Percentiles rank a stretch among this genome's conserved stretches.
Conservation (phyloP, 2,113 vertebrate genomes). For the Sphaerodactylus townsendi region DNA sequence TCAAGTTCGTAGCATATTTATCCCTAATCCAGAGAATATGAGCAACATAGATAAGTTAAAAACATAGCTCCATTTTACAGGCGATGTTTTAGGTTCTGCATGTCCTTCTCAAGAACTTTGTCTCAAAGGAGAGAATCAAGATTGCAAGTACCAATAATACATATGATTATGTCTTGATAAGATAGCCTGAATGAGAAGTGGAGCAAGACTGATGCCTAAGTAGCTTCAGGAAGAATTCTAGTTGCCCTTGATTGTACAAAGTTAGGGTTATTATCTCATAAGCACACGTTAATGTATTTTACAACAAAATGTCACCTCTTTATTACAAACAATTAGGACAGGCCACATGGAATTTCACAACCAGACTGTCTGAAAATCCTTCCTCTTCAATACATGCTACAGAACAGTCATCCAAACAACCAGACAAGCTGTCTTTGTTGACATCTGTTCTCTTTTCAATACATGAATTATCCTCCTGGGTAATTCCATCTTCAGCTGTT, state of each 20-base stretch:
- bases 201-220: neutral
- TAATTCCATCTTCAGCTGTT: slow-evolving; percentile 64
- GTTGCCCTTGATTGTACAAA: neutral
- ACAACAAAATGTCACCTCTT: slow-evolving; percentile 59
- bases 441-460: slow-evolving; percentile 69
- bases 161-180: neutral
- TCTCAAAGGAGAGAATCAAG: neutral
- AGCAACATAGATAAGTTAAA: neutral
- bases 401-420: slow-evolving; percentile 69
- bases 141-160: neutral
- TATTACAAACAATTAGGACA: slow-evolving; percentile 56
- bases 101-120: neutral
- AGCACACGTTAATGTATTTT: slow-evolving; percentile 37
- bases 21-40: neutral
- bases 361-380: slow-evolving; percentile 70
- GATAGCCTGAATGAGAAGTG: neutral
- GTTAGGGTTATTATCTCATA: neutral
- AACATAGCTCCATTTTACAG: neutral
- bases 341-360: slow-evolving; percentile 63
- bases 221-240: neutral
- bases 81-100: neutral
- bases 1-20: too few relatives aligned
- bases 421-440: slow-evolving; percentile 73
- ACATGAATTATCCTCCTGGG: slow-evolving; percentile 63
- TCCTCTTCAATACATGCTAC: slow-evolving; percentile 57